These are phyloP conservation scores for Eurypyga helias DNA, from an alignment of 2,113 vertebrate genomes.

Conservation along the genomic window DNA sequence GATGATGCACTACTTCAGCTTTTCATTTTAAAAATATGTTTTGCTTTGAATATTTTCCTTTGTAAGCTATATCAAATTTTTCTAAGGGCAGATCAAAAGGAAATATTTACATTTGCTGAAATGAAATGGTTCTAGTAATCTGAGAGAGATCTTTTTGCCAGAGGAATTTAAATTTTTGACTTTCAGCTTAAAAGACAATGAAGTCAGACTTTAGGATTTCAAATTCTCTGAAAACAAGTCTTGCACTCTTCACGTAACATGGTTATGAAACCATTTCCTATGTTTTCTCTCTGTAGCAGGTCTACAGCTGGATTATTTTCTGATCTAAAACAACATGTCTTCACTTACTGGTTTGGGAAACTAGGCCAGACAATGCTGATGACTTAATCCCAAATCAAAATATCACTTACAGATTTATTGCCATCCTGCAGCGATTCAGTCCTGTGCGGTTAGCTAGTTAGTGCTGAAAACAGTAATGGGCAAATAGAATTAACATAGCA, in stretches of 20 bases:
- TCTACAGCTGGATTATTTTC: slow-evolving; percentile 15
- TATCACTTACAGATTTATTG: not conserved
- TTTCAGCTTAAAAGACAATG: slow-evolving; percentile 27
- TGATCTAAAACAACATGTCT: slow-evolving; percentile 8
- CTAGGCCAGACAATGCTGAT: slow-evolving; percentile 25
- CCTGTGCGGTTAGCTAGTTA: not conserved
- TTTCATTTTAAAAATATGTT: slow-evolving; percentile 7
- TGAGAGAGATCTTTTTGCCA: not conserved
- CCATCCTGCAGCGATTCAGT: not conserved
- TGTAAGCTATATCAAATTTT: not conserved
- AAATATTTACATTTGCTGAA: slow-evolving; percentile 59
- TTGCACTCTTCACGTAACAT: not conserved
- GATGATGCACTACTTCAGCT: not conserved
- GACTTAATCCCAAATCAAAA: slow-evolving; percentile 58
- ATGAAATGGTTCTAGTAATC: not conserved
- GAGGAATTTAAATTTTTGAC: slow-evolving; percentile 6
- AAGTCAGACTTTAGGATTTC: not conserved
- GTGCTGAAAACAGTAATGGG: not conserved
- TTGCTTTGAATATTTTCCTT: slow-evolving; percentile 33
- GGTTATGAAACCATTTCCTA: not conserved
- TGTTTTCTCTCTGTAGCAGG: not conserved
- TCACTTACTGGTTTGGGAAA: not conserved
- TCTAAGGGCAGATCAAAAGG: slow-evolving; percentile 13
- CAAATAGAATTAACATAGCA: not conserved
- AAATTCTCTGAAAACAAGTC: not conserved